Conservation (phyloP, 2,113 vertebrate species). For the human (Homo sapiens) region DNA sequence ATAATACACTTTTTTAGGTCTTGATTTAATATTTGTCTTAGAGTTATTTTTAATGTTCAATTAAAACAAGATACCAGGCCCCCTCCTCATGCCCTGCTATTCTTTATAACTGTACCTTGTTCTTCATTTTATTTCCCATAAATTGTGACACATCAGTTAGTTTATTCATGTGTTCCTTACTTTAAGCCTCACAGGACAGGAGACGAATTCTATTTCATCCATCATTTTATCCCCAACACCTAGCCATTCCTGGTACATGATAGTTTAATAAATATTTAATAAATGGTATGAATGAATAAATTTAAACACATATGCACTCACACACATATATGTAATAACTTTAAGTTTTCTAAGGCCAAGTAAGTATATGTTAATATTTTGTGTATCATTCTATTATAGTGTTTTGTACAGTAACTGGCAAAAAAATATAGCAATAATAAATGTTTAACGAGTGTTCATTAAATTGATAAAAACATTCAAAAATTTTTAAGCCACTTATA, state of each 20-base stretch:
- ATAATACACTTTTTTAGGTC: not conserved
- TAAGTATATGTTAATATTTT: not conserved
- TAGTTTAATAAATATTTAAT: not conserved
- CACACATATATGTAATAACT: not conserved
- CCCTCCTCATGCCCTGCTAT: not conserved
- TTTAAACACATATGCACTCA: not conserved
- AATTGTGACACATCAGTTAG: not conserved
- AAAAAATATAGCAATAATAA: not conserved
- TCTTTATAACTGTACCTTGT: not conserved
- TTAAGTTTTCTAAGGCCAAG: not conserved
- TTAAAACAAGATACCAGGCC: not conserved
- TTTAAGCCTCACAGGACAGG: not conserved
- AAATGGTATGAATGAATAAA: not conserved
- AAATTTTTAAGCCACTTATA: not conserved
- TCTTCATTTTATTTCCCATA: not conserved
- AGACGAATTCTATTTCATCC: not conserved
- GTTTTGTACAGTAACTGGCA: not conserved
- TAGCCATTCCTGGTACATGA: not conserved
- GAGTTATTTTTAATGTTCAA: not conserved
- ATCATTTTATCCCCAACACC: not conserved
- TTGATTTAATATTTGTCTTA: not conserved
- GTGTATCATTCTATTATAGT: no score
- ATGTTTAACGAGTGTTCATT: not conserved
- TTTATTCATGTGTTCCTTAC: not conserved
- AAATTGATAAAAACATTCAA: not conserved